Conservation (phyloP, 2,113 vertebrate genomes). For the Ceyx melanurus region DNA sequence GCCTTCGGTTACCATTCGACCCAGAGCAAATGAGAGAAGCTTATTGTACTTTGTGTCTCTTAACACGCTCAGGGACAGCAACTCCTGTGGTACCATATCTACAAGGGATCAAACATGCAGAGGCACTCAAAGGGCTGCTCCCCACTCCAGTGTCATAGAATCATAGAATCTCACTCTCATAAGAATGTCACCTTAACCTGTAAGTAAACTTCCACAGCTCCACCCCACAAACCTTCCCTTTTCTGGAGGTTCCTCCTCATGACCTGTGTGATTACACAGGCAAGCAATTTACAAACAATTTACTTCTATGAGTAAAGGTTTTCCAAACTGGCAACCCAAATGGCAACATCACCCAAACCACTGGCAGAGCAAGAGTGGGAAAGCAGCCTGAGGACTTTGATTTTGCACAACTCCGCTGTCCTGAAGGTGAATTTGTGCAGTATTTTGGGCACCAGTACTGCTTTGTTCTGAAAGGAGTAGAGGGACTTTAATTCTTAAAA, state of each 20-base stretch:
- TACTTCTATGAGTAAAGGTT: neutral
- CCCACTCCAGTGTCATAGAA: too few relatives aligned
- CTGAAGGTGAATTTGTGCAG: neutral
- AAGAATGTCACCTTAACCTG: neutral
- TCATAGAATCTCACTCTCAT: too few relatives aligned
- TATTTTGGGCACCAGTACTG: neutral
- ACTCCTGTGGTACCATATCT: neutral
- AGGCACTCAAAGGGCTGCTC: neutral
- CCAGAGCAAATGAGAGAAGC: neutral
- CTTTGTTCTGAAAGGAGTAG: rapidly evolving
- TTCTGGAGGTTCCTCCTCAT: neutral
- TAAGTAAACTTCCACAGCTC: neutral
- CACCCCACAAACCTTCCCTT: neutral
- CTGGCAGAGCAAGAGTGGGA: neutral
- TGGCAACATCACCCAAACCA: rapidly evolving
- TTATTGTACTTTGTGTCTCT: neutral
- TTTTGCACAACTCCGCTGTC: neutral
- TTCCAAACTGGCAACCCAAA: neutral
- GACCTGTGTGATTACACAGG: neutral
- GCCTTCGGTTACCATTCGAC: neutral
- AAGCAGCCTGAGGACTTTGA: neutral
- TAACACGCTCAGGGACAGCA: neutral
- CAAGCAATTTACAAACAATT: neutral
- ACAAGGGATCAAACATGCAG: neutral
- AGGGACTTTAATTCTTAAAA: neutral